phyloP scores from a whole-genome alignment of 2,888 invertebrate genomes.

The Apamea anceps region DNA sequence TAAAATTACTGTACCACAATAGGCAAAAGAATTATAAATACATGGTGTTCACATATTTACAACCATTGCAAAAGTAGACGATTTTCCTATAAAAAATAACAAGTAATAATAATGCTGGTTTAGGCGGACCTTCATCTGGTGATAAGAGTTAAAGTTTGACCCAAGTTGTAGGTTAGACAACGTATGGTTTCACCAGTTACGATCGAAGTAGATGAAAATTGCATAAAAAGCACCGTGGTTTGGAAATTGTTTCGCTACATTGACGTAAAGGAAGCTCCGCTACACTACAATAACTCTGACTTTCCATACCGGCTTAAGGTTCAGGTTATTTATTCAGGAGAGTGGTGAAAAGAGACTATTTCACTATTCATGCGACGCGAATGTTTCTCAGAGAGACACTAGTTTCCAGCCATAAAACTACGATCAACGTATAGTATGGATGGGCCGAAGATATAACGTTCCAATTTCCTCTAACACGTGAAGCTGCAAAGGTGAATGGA shows the following conservation, averaged over 20 bases:
- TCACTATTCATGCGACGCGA: constrained; percentile 31
- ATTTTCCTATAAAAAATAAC: too few relatives aligned
- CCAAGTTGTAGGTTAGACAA: background rate
- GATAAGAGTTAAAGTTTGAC: background rate
- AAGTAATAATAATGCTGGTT: background rate
- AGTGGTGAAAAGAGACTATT: constrained; percentile 30
- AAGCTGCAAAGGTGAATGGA: constrained; percentile 11
- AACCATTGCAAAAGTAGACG: too few relatives aligned
- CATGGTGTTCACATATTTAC: too few relatives aligned
- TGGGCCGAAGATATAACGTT: constrained; percentile 23
- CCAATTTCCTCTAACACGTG: constrained; percentile 27
- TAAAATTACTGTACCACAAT: too few relatives aligned
- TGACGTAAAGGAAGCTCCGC: background rate
- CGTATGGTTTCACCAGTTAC: background rate
- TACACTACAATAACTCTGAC: background rate
- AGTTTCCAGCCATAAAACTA: constrained; percentile 20
- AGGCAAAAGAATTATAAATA: too few relatives aligned
- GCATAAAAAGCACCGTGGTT: background rate
- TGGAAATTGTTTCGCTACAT: background rate
- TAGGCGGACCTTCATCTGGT: background rate
- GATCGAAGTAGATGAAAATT: background rate
- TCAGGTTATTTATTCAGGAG: constrained; percentile 37
- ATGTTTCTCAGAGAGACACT: constrained; percentile 16
- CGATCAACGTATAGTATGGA: background rate
- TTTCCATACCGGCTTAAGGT: constrained; percentile 6